Evolutionary conservation across 2,888 invertebrate genomes (phyloP), one percentile per base, ranked within the genome.

Genomic region (Tenthredo mesomela): DNA sequence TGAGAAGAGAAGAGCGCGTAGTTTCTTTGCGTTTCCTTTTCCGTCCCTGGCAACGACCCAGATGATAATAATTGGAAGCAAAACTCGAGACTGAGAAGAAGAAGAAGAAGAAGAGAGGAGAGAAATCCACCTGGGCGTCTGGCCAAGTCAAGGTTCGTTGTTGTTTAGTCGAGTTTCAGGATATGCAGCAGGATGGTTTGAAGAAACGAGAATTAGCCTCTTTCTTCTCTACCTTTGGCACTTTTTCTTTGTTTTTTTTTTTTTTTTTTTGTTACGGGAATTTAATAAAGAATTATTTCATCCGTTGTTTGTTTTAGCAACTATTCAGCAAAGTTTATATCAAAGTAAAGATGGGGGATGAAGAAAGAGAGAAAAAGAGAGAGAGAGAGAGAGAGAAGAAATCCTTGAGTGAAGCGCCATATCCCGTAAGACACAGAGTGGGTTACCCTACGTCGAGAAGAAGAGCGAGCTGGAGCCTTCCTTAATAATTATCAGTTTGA

Each of bases 1-100:
- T 33, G 40, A 21, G n/a, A 21, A 67, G 29, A 67, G 29, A 43
- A n/a, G 43, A 70, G 70, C 33, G 89, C 89, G 89, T 89, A 88
- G 89, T 89, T 90, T 87, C 89, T 90, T 90, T 87, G 88, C 87
- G 58, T 80, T 80, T 58, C 80, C 61, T 80, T 40, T 80, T 80
- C 61, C 61, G 80, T 80, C 37, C 50, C 88, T 89, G 89, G 88
- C 88, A 87, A 88, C 89, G 87, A 88, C 87, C 88, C 88, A 88
- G 86, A 86, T 88, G 89, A 90, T 90, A 90, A 91, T 91, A 89
- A 91, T 90, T 89, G 88, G 89, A 88, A 85, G 85, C 87, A 50
- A 85, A 86, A 82, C 87, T 87, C 80, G 58, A 37, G 58, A 61
- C 29, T 33, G 50, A 86, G 87, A 87, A 86, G 29, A 29, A 29